Base-by-base conservation (phyloP, 2,113 vertebrate genomes). In the Tapirus terrestris region DNA sequence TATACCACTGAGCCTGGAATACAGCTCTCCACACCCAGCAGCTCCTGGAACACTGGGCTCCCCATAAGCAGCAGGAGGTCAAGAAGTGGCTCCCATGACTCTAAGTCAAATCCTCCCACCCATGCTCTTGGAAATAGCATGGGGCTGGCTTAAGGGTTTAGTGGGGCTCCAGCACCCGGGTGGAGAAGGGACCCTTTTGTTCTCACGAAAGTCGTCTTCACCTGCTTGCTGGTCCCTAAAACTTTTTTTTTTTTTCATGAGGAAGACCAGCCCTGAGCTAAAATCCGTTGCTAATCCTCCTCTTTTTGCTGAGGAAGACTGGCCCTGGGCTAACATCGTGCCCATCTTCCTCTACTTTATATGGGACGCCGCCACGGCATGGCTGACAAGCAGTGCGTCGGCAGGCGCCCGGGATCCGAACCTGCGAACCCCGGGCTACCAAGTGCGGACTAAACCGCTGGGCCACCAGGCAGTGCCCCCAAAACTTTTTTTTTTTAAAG, bases 41-140 rank as follows among this genome's bases (percentile, higher is more conserved):
- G 18, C 16, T 51, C 20, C 72, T 51, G 23, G 25, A 58, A 36
- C 11, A 2, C 48, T 0, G 0, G 53, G 29, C 79, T 72, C 53
- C 7, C 6, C 39, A 3, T 43, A 18, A 43, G 56, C 33, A 27
- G 31, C 67, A 56, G 51, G 36, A 83, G 36, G 23, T 48, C 45
- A 72, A 29, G 51, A 67, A 16, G 27, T 76, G 14, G 73, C 72
- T 61, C 29, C 31, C 8, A 20, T 43, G 39, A 8, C 25, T 18
- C 29, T 43, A 63, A 17, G 61, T 11, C 21, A 48, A 11, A 31
- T 31, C 53, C 11, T 70, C 80, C 45, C 0, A 43, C 36, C 61
- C 16, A 1, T 1, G 18, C 31, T 77, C 76, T 61, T 14, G 2
- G 56, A 82, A n/a, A 85, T 5, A 77, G 9, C 0, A 1, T 33